These are phyloP conservation scores for Galeopterus variegatus DNA, from an alignment of 2,113 vertebrate species.

Conservation along the genomic window DNA sequence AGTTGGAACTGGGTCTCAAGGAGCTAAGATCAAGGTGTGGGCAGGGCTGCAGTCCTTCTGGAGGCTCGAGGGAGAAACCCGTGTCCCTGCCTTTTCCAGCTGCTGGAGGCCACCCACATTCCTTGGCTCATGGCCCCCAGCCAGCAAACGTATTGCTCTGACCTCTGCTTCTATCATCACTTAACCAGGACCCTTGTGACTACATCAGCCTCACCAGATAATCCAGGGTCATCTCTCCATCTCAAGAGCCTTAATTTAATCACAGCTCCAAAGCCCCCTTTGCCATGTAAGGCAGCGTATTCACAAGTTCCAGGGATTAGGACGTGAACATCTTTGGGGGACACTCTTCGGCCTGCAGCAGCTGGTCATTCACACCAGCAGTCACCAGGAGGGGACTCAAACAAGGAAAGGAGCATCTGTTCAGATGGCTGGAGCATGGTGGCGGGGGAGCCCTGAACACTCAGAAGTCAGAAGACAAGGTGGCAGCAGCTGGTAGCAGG, in stretches of 20 bases:
- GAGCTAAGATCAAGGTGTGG: not conserved
- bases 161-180: too few relatives aligned
- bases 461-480: not conserved
- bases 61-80: not conserved
- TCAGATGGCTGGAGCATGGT: not conserved
- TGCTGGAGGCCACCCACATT: rapidly evolving
- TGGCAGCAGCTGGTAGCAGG: not conserved
- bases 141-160: not conserved
- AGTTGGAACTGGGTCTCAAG: not conserved
- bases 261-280: too few relatives aligned
- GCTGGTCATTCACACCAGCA: not conserved
- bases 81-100: too few relatives aligned
- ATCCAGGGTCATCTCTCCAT: not conserved
- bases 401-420: not conserved
- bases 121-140: not conserved
- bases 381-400: not conserved
- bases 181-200: not conserved
- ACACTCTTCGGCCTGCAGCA: too few relatives aligned
- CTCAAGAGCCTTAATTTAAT: not conserved
- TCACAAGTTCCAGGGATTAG: not conserved
- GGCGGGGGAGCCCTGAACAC: not conserved
- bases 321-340: not conserved
- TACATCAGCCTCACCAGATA: not conserved
- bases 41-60: not conserved
- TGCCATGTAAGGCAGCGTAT: not conserved